Evolutionary conservation across 2,888 invertebrate species (phyloP).

Genomic region (Drosophila hawaiiensis): DNA sequence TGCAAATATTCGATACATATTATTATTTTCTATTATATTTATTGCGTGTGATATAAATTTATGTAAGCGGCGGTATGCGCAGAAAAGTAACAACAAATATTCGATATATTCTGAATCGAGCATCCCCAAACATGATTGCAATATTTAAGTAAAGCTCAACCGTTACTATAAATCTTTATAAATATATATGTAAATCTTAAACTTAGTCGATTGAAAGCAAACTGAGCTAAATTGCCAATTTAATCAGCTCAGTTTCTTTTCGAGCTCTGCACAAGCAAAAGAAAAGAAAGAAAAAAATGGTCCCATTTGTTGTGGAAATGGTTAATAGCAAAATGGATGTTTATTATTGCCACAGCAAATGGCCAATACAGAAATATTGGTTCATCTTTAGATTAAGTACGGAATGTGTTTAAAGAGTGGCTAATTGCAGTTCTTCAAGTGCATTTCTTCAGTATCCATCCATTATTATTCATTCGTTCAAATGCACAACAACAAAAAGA

Average conservation of each 20-base stretch:
- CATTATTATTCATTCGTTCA: slow-evolving; percentile 69
- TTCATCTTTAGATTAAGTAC: slow-evolving; percentile 32
- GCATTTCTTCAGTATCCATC: slow-evolving; percentile 74
- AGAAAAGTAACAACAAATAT: slow-evolving; percentile 34
- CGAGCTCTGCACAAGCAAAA: slow-evolving; percentile 55
- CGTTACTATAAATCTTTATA: slow-evolving; percentile 18
- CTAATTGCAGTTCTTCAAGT: slow-evolving; percentile 35
- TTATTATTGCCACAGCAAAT: slow-evolving; percentile 26
- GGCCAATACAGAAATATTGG: not conserved
- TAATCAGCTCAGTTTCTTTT: slow-evolving; percentile 64
- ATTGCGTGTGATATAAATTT: slow-evolving; percentile 81
- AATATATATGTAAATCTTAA: slow-evolving; percentile 30
- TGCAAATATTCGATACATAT: slow-evolving; percentile 9
- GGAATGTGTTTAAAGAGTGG: slow-evolving; percentile 31
- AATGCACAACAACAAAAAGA: slow-evolving; percentile 49
- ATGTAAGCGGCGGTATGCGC: slow-evolving; percentile 57
- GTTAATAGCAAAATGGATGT: not conserved
- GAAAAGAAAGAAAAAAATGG: not conserved
- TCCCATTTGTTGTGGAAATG: slow-evolving; percentile 38
- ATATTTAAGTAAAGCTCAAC: slow-evolving; percentile 38
- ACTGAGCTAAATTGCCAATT: slow-evolving; percentile 41
- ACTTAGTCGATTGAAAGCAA: slow-evolving; percentile 62
- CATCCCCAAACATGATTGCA: slow-evolving; percentile 45
- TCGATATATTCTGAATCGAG: slow-evolving; percentile 34
- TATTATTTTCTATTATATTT: slow-evolving; percentile 66